Evolutionary conservation across 2,113 vertebrate species (phyloP).

Genomic region (Condylura cristata): DNA sequence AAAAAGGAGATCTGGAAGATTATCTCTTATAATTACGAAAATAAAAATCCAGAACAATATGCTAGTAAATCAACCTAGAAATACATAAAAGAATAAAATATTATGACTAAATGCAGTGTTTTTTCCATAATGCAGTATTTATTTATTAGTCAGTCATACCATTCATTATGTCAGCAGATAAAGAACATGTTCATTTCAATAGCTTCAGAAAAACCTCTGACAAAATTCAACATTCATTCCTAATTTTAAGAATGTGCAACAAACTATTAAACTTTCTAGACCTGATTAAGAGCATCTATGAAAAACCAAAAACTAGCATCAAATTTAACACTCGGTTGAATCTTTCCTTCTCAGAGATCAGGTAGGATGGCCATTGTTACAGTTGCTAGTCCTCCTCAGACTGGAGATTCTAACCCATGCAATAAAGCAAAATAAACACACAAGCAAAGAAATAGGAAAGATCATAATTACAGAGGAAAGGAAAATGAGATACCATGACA

Average conservation of each 20-base stretch:
- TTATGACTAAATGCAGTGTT: neutral
- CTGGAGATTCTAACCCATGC: neutral
- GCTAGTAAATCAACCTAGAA: neutral
- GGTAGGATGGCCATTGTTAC: neutral
- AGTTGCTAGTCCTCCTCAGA: neutral
- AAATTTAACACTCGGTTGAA: neutral
- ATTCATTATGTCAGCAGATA: neutral
- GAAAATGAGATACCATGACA: neutral
- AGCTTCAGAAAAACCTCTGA: neutral
- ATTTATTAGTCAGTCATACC: neutral
- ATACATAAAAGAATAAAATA: conserved; percentile 15
- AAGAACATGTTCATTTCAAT: neutral
- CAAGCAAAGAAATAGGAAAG: neutral
- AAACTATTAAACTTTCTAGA: neutral
- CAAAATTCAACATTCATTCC: neutral
- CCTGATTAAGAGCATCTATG: neutral
- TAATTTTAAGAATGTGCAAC: neutral
- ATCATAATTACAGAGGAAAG: neutral
- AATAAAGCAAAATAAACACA: neutral
- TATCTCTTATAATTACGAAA: neutral
- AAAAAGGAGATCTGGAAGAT: neutral
- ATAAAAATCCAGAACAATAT: neutral
- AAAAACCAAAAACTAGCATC: neutral
- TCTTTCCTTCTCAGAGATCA: neutral
- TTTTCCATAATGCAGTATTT: neutral